These are phyloP conservation scores for Semicossyphus pulcher DNA, from an alignment of 2,113 vertebrate genomes.

Conservation along the genomic window DNA sequence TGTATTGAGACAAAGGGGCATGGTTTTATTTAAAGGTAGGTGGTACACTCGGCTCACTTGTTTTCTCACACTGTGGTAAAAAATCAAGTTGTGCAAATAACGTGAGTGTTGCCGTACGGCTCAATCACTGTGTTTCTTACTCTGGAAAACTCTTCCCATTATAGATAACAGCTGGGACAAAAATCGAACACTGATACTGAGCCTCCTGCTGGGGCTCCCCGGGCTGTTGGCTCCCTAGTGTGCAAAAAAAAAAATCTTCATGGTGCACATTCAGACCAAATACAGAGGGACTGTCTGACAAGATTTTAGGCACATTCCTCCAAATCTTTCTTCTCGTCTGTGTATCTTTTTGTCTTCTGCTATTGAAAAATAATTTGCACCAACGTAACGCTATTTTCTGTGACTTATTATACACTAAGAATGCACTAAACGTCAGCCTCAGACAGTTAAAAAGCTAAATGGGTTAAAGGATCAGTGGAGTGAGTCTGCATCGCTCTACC, in stretches of 20 bases:
- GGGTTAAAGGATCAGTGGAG: conserved; percentile 4
- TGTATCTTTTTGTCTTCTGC: not conserved
- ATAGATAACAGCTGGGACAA: not conserved
- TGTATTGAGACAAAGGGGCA: no score
- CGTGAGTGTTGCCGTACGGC: no score
- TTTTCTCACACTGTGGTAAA: not conserved
- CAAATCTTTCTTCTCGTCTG: not conserved
- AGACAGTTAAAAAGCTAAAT: not conserved
- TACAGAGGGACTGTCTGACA: not conserved
- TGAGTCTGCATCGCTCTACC: conserved; percentile 11
- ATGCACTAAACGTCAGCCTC: not conserved
- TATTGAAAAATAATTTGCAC: not conserved
- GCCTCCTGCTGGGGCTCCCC: not conserved
- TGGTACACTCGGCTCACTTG: no score
- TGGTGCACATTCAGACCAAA: not conserved
- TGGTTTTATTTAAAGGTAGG: no score
- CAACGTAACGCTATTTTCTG: not conserved
- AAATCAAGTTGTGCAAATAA: no score
- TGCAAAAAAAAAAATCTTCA: not conserved
- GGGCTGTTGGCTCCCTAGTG: not conserved
- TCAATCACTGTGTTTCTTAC: not conserved
- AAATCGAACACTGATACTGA: conserved; percentile 2
- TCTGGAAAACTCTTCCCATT: no score
- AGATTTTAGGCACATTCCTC: no score
- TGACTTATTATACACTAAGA: not conserved